Conservation (phyloP, 2,888 invertebrate genomes). For the Drosophila multiciliata region DNA sequence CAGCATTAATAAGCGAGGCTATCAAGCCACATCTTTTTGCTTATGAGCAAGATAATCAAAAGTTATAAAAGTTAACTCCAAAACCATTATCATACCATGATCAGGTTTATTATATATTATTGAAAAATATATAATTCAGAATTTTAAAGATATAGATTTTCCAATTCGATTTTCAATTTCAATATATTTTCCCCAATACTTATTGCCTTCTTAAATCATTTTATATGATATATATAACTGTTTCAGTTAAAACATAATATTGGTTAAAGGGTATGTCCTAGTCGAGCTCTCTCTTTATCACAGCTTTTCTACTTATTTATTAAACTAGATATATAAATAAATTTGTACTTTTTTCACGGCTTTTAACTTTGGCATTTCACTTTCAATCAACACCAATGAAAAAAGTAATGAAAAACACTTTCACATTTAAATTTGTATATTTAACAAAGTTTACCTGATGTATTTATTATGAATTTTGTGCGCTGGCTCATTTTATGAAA, state of each 20-base stretch:
- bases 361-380: background rate
- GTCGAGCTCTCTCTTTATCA: background rate
- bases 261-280: background rate
- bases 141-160: too few relatives aligned
- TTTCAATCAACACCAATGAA: background rate
- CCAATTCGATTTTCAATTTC: too few relatives aligned
- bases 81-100: too few relatives aligned
- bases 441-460: constrained; percentile 81
- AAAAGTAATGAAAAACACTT: background rate
- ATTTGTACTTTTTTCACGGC: background rate
- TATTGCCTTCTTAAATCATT: too few relatives aligned
- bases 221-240: background rate
- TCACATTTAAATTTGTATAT: background rate
- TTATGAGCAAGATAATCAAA: too few relatives aligned
- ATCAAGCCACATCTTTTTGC: too few relatives aligned
- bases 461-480: constrained; percentile 84
- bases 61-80: too few relatives aligned
- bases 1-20: background rate
- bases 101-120: too few relatives aligned
- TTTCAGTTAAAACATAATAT: too few relatives aligned
- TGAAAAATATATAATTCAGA: too few relatives aligned
- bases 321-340: background rate
- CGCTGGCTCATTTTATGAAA: constrained; percentile 63
- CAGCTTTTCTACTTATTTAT: background rate
- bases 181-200: too few relatives aligned